These are phyloP conservation scores for Lepidotrigona ventralis DNA, from an alignment of 1,140 invertebrate species.

Conservation along the genomic window DNA sequence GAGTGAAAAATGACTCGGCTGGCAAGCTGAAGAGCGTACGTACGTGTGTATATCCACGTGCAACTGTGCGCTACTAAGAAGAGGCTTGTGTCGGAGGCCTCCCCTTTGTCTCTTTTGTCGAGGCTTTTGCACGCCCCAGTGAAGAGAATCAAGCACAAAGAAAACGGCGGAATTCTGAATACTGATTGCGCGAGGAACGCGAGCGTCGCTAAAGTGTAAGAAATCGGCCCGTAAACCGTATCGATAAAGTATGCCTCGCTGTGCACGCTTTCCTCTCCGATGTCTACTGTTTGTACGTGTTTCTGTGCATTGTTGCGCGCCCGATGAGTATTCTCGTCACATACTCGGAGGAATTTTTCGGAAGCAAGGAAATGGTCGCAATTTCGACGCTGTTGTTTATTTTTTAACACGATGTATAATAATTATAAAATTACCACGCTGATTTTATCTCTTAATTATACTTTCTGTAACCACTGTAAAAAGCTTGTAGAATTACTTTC, in stretches of 20 bases:
- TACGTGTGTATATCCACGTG: constrained; percentile 11
- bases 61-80: neutral
- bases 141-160: constrained; percentile 46
- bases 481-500: too few species aligned
- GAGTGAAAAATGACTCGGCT: constrained; percentile 63
- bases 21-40: constrained; percentile 45
- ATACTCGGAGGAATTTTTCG: too few species aligned
- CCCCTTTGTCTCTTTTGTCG: constrained; percentile 55
- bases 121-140: neutral
- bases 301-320: too few species aligned
- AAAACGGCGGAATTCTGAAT: constrained; percentile 22
- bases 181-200: neutral
- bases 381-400: too few species aligned
- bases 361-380: too few species aligned
- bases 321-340: too few species aligned
- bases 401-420: too few species aligned
- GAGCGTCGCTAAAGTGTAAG: neutral
- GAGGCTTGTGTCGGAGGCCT: constrained; percentile 34
- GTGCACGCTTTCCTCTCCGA: neutral
- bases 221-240: constrained; percentile 1
- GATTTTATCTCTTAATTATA: too few species aligned
- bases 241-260: neutral
- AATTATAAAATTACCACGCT: too few species aligned
- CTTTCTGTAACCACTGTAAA: too few species aligned
- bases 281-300: too few species aligned